phyloP scores from a whole-genome alignment of 2,888 invertebrate species.

The Andrena marginata region DNA sequence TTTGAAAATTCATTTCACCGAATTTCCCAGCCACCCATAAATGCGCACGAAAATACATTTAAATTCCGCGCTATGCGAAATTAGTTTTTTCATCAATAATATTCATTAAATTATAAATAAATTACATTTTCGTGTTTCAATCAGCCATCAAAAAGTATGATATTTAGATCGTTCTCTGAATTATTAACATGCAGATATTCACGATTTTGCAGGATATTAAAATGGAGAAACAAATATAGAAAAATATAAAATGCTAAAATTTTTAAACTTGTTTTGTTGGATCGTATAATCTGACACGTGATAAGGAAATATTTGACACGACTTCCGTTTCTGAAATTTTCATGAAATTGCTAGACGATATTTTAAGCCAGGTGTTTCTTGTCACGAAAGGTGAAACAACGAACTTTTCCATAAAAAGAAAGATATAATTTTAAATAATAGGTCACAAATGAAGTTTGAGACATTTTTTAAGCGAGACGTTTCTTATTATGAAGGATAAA shows the following conservation, averaged over 20 bases:
- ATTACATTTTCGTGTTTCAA: constrained; percentile 7
- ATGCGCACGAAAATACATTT: too few relatives aligned
- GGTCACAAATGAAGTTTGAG: neutral
- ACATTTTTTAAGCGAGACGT: neutral
- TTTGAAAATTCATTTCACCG: neutral
- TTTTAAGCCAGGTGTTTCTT: neutral
- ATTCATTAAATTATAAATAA: neutral
- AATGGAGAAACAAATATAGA: constrained; percentile 21
- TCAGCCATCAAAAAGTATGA: neutral
- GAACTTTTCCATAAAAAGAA: too few relatives aligned
- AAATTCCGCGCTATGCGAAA: too few relatives aligned
- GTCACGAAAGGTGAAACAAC: too few relatives aligned
- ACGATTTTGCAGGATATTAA: constrained; percentile 1
- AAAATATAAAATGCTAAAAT: neutral
- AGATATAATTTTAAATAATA: neutral
- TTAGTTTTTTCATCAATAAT: too few relatives aligned
- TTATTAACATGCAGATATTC: neutral
- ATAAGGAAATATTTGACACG: neutral
- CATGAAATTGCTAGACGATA: neutral
- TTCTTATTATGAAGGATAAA: neutral
- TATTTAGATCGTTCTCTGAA: constrained; percentile 15
- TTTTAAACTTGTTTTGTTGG: constrained; percentile 16
- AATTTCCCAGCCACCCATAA: neutral
- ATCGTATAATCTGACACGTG: constrained; percentile 4
- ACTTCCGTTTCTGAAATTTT: neutral